Base-by-base conservation (phyloP, 2,113 vertebrate species). In the Indicator indicator region DNA sequence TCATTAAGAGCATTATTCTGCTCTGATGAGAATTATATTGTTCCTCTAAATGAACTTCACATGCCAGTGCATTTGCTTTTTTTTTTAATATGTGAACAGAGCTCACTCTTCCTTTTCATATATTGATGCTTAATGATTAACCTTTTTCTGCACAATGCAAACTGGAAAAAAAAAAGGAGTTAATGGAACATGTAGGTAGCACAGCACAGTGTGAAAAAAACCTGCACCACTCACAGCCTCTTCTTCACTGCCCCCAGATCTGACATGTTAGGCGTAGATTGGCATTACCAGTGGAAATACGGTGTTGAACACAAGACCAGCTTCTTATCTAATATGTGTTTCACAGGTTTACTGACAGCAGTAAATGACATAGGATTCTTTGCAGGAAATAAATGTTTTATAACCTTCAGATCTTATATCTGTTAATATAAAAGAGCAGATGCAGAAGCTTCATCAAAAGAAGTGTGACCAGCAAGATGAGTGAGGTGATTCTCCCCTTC, bases 1-100 rank as follows among this genome's bases (percentile, higher is more conserved):
- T 88, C 74, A 58, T 87, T 87, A 87, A 50, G 38, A 63, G 50
- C 40, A 55, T 82, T 94, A 69, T 95, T 89, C 85, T 79, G 26
- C 78, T 89, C 68, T 72, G 24, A 40, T 81, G 59, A 83, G 75
- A 67, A 67, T 60, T 73, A 26, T 28, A 33, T 68, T 89, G 30
- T 80, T 92, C 54, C 36, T 92, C 26, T 59, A 65, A 75, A 46
- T 73, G 59, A 93, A 62, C 30, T 87, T 87, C 40, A 80, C 46
- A 18, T 73, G 38, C 19, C 86, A 82, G 12, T 38, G 14, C 20
- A 17, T 67, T 80, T 59, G 20, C 11, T 7, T 68, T 40, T 79
- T 30, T 85, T 30, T 85, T 52, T 28, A 14, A 17, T 52, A 58
- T 58, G 5, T 65, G 54, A 93, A 62, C 40, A 83, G 50, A 55